Base-by-base conservation (phyloP, 2,113 vertebrate species). In the Hymenochirus boettgeri region DNA sequence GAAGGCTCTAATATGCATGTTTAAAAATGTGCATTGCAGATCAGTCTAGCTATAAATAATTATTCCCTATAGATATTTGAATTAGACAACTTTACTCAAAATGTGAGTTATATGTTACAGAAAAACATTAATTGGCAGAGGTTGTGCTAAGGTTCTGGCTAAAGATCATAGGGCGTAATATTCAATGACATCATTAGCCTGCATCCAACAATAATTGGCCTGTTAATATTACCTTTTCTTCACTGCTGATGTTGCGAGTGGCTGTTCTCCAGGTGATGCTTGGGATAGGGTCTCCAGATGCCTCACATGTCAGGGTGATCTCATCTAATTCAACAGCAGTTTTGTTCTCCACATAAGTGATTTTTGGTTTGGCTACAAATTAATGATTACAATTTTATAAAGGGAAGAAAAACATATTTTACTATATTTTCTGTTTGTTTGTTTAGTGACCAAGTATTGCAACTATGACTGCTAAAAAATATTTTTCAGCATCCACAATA, bases 321-420 rank as follows among this genome's bases (percentile, higher is more conserved):
- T 94, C 92, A 27, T 96, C 92, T 80, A 93, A 88, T 74, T 99
- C 96, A 64, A 94, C 91, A 3, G 91, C 87, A 1, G 89, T 95
- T 83, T 92, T 90, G 79, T 97, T 98, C 65, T 94, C 91, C 72
- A 94, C 90, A 3, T 89, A 99, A 0, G 95, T 98, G 85, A 99
- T 98, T 77, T 92, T 94, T 62, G 96, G 96, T 76, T 95, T 96
- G 69, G 95, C 96, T 99, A 79, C 22, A 75, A 27, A n/a, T n/a
- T n/a, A n/a, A n/a, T n/a, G n/a, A n/a, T n/a, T n/a, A n/a, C n/a
- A n/a, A n/a, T n/a, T n/a, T n/a, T n/a, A n/a, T n/a, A n/a, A n/a
- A n/a, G n/a, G n/a, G n/a, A n/a, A n/a, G n/a, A n/a, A n/a, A n/a
- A n/a, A n/a, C n/a, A n/a, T n/a, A n/a, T n/a, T n/a, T n/a, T n/a